A percentile compares a stretch with the other conserved stretches of the same genome.
phyloP scores from a whole-genome alignment of 1,140 invertebrate genomes.

The Pachypsylla venusta region DNA sequence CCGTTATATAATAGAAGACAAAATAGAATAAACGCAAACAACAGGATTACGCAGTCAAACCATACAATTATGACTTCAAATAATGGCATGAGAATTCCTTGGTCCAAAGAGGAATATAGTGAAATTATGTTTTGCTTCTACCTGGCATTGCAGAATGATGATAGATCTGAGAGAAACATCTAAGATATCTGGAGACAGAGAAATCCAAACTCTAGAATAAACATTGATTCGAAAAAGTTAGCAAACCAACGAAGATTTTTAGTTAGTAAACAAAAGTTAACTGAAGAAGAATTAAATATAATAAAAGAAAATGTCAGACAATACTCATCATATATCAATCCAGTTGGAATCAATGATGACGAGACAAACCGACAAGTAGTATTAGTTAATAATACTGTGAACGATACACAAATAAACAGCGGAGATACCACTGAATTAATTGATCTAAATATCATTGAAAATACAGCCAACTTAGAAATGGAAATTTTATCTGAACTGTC shows the following conservation, averaged over 20 bases:
- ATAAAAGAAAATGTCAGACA: not conserved
- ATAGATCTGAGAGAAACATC: not conserved
- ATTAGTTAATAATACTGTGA: not conserved
- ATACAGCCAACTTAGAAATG: not conserved
- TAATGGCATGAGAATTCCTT: not conserved
- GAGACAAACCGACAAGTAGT: not conserved
- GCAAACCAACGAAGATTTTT: not conserved
- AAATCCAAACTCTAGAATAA: not conserved
- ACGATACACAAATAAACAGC: not conserved
- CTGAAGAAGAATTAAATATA: not conserved
- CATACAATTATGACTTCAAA: too few species aligned
- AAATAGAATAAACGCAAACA: too few species aligned
- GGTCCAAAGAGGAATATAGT: not conserved
- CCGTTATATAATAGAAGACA: too few species aligned
- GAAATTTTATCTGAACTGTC: not conserved
- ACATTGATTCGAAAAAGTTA: not conserved
- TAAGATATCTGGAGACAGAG: not conserved
- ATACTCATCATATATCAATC: not conserved
- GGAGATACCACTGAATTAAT: too few species aligned
- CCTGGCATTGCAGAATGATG: not conserved
- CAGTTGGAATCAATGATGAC: not conserved
- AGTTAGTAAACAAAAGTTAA: not conserved
- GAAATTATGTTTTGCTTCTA: slow-evolving; percentile 7
- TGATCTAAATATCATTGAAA: not conserved
- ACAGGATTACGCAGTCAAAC: too few species aligned